Base-by-base conservation (phyloP, 1,140 invertebrate species). In the Nixonia krombeini region DNA sequence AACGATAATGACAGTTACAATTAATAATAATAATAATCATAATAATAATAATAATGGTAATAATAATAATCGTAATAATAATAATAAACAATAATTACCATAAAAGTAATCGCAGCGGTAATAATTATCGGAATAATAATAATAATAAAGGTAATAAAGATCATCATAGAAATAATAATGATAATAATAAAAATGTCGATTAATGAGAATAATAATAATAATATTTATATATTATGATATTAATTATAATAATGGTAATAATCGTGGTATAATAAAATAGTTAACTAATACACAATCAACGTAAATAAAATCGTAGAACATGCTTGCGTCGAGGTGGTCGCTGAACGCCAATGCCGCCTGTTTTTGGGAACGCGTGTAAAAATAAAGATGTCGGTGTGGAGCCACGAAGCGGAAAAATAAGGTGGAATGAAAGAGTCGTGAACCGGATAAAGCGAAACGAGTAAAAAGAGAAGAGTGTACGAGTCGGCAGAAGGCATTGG, bases 291-390 rank as follows among this genome's bases (percentile, higher is more conserved):
- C 62, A 74, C 59, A 63, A 72, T 66, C 53, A 76, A 75, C 57
- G 65, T 71, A 76, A n/a, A n/a, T n/a, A n/a, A 66, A 72, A 73
- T 76, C 62, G 57, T 75, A 74, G 70, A 72, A 76, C 68, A 75
- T 71, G 68, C 63, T 76, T 72, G 72, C 68, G 63, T 51, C 67
- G 65, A 71, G 72, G 69, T 71, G 64, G 69, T 72, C 72, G 66
- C 52, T 64, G 49, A 65, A 56, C 69, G 28, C 72, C 74, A 72
- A 74, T 75, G 75, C 59, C 73, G 61, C 74, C 73, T 71, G 72
- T 42, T 47, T 17, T n/a, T n/a, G n/a, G n/a, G n/a, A n/a, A n/a
- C n/a, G n/a, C n/a, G n/a, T n/a, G n/a, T n/a, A n/a, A n/a, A n/a
- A 3, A 12, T 47, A 15, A 40, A 37, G 62, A 29, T 26, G 16